Base-by-base conservation (phyloP, 2,113 vertebrate genomes). In the Leptocoma aspasia region DNA sequence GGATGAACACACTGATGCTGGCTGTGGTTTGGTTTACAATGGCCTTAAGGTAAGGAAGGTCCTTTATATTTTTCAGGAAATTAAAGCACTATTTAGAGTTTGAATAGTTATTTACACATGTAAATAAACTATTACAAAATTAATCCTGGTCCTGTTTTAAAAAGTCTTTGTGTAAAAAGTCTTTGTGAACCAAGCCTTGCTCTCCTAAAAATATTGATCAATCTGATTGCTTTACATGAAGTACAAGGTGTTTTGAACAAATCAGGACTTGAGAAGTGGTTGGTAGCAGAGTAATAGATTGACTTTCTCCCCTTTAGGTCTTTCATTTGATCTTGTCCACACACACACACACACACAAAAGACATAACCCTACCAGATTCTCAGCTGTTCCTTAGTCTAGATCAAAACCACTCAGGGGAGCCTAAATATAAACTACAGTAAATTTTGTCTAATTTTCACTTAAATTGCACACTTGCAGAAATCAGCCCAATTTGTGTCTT, bases 11-110 rank as follows among this genome's bases (percentile, higher is more conserved):
- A 3, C 96, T 99, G 84, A 98, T 99, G 95, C 98, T 99, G 98
- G 99, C 99, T 42, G 97, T 99, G 83, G 98, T 99, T 93, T 99
- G 99, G 99, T 99, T 99, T 97, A 98, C 98, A 57, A 99, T 99
- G 98, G 99, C 99, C 45, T 98, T 99, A 98, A 99, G 99, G 99
- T 99, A 96, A 90, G 84, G 66, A 96, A 86, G 70, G 66, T 56
- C 15, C 30, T 75, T 54, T 15, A 27, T 47, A 13, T 63, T 81
- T 72, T 79, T 45, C 20, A 39, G 15, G 16, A 70, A 88, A 49
- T 5, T 23, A 41, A 66, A 57, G 28, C 19, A 22, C 10, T 31
- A 17, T 33, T 89, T 35, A 73, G 59, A 39, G 22, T 44, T 17
- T 70, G 18, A 82, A 54, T 47, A 53, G 42, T 66, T 60, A 82